Evolutionary conservation across 1,140 invertebrate species (phyloP).

Genomic region (Drosophila busckii): DNA sequence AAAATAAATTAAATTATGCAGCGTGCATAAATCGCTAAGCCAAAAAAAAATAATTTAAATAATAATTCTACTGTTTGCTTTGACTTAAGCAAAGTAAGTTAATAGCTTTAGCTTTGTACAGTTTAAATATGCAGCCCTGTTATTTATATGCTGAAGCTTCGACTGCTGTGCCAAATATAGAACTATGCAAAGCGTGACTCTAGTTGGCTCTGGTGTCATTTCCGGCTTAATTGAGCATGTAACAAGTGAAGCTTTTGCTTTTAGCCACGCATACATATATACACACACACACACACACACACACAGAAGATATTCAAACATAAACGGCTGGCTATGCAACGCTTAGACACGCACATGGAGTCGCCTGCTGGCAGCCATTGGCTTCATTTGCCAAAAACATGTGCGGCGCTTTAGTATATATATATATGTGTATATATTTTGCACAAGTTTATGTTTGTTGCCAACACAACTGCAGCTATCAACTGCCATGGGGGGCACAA

Average conservation of each 20-base stretch:
- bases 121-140: too few species aligned
- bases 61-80: too few species aligned
- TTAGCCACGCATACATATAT: constrained; percentile 35
- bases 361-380: constrained; percentile 9
- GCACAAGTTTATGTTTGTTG: constrained; percentile 52
- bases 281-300: constrained; percentile 8
- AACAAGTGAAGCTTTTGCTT: constrained; percentile 59
- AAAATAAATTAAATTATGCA: too few species aligned
- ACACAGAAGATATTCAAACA: constrained; percentile 50
- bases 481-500: constrained; percentile 27
- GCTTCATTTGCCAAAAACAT: constrained; percentile 39
- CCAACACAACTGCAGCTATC: constrained; percentile 44
- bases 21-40: too few species aligned
- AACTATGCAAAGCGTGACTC: constrained; percentile 67
- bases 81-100: too few species aligned
- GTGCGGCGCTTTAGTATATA: constrained; percentile 13
- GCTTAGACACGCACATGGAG: constrained; percentile 15
- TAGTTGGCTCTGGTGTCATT: constrained; percentile 67
- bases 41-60: too few species aligned
- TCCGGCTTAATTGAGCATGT: constrained; percentile 70
- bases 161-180: constrained; percentile 37
- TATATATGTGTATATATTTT: constrained; percentile 31
- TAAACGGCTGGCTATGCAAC: constrained; percentile 18
- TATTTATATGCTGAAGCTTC: constrained; percentile 4
- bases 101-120: too few species aligned